Evolutionary conservation across 2,888 invertebrate species (phyloP), one percentile per base, ranked within the genome.

Genomic region (Ornithoptera alexandrae): DNA sequence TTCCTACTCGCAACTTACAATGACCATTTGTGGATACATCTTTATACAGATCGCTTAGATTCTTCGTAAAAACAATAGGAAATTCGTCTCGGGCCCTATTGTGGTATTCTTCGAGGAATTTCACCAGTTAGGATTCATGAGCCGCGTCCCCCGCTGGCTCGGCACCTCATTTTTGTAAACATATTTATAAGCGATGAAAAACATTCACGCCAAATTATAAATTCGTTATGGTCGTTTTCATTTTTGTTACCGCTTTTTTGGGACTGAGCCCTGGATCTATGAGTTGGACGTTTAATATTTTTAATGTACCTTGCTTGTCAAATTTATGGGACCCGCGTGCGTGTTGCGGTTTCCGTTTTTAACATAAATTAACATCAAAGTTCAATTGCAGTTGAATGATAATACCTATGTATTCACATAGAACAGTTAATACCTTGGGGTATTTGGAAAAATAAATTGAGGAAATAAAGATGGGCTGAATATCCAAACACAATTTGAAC

Each of bases 101-200:
- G 68, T 57, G 24, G 64, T 30, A 17, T 57, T 58, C 62, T 63
- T 22, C 6, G 61, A 10, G 17, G 17, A 46, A 71, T 56, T 72
- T 70, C 69, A 24, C 60, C 62, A 42, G 61, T 67, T 17, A 64
- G 24, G 0, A 3, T 56, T 36, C 68, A 71, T 17, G 64, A 20
- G 50, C 18, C 62, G 53, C 18, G 42, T 72, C 70, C 46, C 10
- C 74, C 78, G 87, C 87, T 84, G 89, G 80, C 84, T 85, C 79
- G 81, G 83, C 75, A 87, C 90, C 90, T 71, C 87, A 84, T 74
- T 42, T 65, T 20, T 42, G 39, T 80, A 85, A 84, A 79, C 77
- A 81, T 78, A 58, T 22, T 58, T 61, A 42, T 39, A 73, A 71
- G 73, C 75, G 70, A 74, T 71, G 64, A 42, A 46, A 46, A 57